Conservation (phyloP, 1,140 invertebrate species). For the Mya arenaria region DNA sequence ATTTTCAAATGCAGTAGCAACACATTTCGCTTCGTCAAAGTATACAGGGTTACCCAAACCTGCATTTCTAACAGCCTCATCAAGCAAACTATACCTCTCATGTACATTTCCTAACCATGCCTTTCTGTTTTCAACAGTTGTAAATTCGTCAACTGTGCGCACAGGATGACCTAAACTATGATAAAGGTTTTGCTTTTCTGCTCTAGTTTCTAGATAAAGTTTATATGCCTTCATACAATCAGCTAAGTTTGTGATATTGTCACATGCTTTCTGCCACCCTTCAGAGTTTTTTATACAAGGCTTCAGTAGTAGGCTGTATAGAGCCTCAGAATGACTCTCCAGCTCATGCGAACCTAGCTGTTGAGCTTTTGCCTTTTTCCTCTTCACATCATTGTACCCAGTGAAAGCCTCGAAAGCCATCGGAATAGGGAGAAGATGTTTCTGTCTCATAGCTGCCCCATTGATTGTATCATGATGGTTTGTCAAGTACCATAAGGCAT, state of each 20-base stretch:
- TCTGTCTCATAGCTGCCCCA: neutral
- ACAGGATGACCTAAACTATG: too few relatives aligned
- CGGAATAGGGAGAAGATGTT: neutral
- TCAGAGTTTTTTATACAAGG: neutral
- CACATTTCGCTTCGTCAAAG: neutral
- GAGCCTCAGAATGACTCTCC: neutral
- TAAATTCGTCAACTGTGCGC: neutral
- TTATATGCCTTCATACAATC: neutral
- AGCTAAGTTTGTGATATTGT: neutral
- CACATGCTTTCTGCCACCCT: neutral
- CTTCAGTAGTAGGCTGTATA: neutral
- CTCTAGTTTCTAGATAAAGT: neutral
- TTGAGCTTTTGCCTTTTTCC: neutral
- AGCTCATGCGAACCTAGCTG: neutral
- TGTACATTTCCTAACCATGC: neutral
- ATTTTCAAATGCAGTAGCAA: neutral
- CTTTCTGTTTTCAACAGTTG: constrained; percentile 5
- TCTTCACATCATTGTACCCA: neutral
- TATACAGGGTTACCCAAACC: neutral
- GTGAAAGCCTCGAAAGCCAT: neutral
- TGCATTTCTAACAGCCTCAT: neutral
- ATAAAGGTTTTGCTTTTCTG: neutral
- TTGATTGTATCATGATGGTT: constrained; percentile 44
- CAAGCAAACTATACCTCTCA: neutral
- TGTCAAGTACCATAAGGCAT: constrained; percentile 53